Base-by-base conservation (phyloP, 2,797 vertebrate species). In the Pampus argenteus region DNA sequence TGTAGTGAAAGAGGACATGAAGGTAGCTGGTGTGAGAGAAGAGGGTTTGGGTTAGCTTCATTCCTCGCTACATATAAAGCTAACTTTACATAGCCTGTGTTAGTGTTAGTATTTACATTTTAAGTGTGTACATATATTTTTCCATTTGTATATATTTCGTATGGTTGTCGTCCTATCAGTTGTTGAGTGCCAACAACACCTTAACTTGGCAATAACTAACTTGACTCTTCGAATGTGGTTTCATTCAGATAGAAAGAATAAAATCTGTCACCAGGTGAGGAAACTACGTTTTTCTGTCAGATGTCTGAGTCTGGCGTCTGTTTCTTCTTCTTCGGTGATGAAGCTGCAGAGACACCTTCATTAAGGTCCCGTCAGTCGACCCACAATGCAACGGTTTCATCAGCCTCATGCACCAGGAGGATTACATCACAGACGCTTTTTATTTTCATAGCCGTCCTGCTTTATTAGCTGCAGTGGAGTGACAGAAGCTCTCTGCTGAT, bases 381-480 rank as follows among this genome's bases (percentile, higher is more conserved):
- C 82, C 74, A 79, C 70, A 69, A 70, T 77, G 74, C 65, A 79
- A 76, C 73, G 62, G 64, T 84, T 78, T 72, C 78, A 54, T 84
- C 78, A 78, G 55, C 76, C 3, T 5, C 58, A 1, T 20, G 34
- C 59, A 45, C 13, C 71, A 44, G 54, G 17, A 3, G 54, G 15
- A 36, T 54, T 40, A 56, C 75, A 64, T 64, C 76, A 67, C 29
- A 65, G 42, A 11, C 11, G 2, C 25, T 17, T 42, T 58, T 42
- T 9, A 31, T 20, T 36, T 23, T 57, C 48, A 54, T n/a, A 40
- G 18, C 29, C 11, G 9, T 58, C 56, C 59, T 8, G 28, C 20
- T 29, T 57, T 15, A 68, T 59, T 25, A 22, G 34, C 28, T 2
- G 15, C 64, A 17, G 34, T 0, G 1, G 8, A 0, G 52, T 1